Evolutionary conservation across 1,140 invertebrate species (phyloP), one percentile per base, ranked within the genome.

Genomic region (Drosophila ercepeae): DNA sequence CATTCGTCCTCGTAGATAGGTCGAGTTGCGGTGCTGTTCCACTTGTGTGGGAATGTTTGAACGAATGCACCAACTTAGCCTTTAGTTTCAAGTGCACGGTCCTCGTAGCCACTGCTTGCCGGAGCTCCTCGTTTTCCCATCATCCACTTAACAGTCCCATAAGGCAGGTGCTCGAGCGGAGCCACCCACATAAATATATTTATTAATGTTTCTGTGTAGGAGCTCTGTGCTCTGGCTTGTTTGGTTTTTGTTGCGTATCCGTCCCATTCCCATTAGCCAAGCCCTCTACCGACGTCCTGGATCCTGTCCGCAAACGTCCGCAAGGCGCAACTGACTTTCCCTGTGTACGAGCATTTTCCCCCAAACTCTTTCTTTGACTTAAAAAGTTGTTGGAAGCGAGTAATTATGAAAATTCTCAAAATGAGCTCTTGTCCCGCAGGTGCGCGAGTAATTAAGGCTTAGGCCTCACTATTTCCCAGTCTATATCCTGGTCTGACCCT

Each of bases 391-490:
- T 58, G 64, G 64, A 55, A 54, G 32, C 50, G 54, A 76, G 82
- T 84, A 84, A 88, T 84, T 84, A 76, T 75, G 52, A 74, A 75
- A 75, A 75, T 75, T 67, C 64, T 51, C 70, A 75, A 75, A 75
- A 75, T 75, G 72, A 75, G 70, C 69, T 65, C 50, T 36, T 46
- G 64, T 44, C 27, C 46, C 51, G 36, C 27, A 27, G 41, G 49
- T 72, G 57, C 21, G 54, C 61, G 50, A 75, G 71, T 75, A 75
- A 75, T 75, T 75, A 75, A 75, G 54, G 58, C 54, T 74, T 60
- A 61, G 34, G 54, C 55, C 60, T 55, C 58, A 59, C 55, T 45
- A 44, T 73, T 51, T 18, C 57, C 25, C 6, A 32, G 4, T 63
- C 49, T 53, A 64, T 13, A 46, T 21, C 21, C 21, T 21, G 4